phyloP scores from a whole-genome alignment of 2,888 invertebrate genomes.

The Elegia similella region DNA sequence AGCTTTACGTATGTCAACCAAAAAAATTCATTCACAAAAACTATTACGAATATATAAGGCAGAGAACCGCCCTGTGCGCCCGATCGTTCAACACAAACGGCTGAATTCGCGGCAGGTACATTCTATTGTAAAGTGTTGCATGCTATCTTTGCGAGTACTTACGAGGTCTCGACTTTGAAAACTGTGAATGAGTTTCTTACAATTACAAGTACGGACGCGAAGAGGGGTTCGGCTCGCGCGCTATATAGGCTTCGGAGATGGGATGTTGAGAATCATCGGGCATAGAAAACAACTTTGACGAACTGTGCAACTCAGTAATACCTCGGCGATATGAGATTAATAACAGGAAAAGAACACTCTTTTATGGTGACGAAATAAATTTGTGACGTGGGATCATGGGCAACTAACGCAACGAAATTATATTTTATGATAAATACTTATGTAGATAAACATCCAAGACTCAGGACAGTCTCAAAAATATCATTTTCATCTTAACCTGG shows the following conservation, averaged over 20 bases:
- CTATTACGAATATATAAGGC: constrained; percentile 11
- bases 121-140: constrained; percentile 45
- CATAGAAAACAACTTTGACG: no score
- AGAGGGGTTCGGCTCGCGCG: neutral
- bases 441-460: no score
- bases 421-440: no score
- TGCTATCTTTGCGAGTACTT: constrained; percentile 26
- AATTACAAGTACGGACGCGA: neutral
- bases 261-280: no score
- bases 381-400: no score
- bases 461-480: no score
- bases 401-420: no score
- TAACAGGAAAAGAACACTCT: no score
- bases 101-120: constrained; percentile 46
- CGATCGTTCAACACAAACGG: constrained; percentile 39
- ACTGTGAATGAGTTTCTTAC: constrained; percentile 16
- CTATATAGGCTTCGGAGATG: neutral
- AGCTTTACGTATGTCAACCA: neutral
- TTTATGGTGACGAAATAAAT: no score
- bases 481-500: no score
- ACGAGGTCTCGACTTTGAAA: constrained; percentile 35
- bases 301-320: no score
- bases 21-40: neutral
- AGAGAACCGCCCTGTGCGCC: constrained; percentile 45
- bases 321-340: no score